Base-by-base conservation (phyloP, 1,140 invertebrate genomes). In the Sweltsa coloradensis region DNA sequence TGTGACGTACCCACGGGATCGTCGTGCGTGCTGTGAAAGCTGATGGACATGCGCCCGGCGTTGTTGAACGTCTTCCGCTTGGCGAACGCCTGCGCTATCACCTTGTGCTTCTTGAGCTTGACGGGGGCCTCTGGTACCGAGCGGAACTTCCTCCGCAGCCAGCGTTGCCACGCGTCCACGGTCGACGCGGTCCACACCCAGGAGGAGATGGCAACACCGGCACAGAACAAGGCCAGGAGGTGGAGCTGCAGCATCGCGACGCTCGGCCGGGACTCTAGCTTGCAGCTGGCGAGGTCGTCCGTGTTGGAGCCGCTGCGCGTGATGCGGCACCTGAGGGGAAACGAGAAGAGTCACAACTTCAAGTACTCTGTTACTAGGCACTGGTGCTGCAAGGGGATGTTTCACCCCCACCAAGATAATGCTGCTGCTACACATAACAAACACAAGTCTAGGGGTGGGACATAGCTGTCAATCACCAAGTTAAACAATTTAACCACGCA, bases 101-200 rank as follows among this genome's bases (percentile, higher is more conserved):
- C 77, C 65, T 89, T 87, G 62, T 94, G 88, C 57, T 92, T 91
- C 57, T 85, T 84, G 50, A 85, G 64, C 62, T 79, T 81, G 27
- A 78, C 69, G 18, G 80, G 79, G 50, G 83, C 78, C 51, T 83
- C 76, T 3, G 76, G 66, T 52, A 84, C 79, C 47, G 75, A 76
- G n/a, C 80, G 67, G 18, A 61, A 65, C 16, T 53, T 61, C 47
- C 81, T 83, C 63, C 77, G 74, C 23, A 92, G 68, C 62, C 87
- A 90, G 52, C 87, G 70, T 43, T 77, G 76, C 91, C 91, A 96
- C 1, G 81, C 79, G 49, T 83, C 74, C 2, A 86, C 59, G 1
- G 88, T 87, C 18, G 84, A 81, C 27, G 75, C 72, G 23, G 86
- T 94, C 87, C 88, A 94, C 19, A 89, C 85, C 88, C 89, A 95